Evolutionary conservation across 2,888 invertebrate species (phyloP).

Genomic region (Andrena bicolor): DNA sequence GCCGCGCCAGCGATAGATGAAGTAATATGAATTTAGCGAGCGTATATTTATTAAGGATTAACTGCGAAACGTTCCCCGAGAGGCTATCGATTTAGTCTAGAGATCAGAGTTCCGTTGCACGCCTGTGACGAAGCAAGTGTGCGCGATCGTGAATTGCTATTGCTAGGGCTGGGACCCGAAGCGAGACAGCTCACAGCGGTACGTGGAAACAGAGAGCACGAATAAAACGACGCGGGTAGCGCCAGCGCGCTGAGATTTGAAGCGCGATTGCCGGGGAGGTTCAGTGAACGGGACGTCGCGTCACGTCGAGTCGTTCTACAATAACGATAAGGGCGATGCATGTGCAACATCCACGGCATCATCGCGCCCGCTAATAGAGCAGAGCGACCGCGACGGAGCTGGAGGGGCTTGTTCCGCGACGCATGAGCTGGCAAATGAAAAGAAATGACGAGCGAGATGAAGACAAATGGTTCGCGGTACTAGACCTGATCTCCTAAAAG

Average conservation of each 20-base stretch:
- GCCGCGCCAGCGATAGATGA: background rate
- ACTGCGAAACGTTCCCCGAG: no score
- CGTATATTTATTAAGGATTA: no score
- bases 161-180: background rate
- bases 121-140: constrained; percentile 32
- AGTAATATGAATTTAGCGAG: constrained; percentile 5
- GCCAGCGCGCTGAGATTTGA: constrained; percentile 15
- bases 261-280: constrained; percentile 43
- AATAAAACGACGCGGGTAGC: background rate
- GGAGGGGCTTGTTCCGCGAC: constrained; percentile 64
- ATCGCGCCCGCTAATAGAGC: constrained; percentile 65
- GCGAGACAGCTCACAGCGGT: background rate
- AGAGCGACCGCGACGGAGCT: constrained; percentile 51
- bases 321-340: constrained; percentile 63
- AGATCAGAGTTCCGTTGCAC: constrained; percentile 1
- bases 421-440: constrained; percentile 71
- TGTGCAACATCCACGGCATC: constrained; percentile 47
- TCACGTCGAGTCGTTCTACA: constrained; percentile 54
- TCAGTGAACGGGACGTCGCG: constrained; percentile 64
- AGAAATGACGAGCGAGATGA: constrained; percentile 76
- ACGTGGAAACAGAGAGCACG: constrained; percentile 20
- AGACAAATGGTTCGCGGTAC: constrained; percentile 76
- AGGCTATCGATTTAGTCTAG: background rate
- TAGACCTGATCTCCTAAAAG: constrained; percentile 68
- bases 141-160: constrained; percentile 5